Conservation (phyloP, 2,888 invertebrate genomes). For the Stegophylla sp. region DNA sequence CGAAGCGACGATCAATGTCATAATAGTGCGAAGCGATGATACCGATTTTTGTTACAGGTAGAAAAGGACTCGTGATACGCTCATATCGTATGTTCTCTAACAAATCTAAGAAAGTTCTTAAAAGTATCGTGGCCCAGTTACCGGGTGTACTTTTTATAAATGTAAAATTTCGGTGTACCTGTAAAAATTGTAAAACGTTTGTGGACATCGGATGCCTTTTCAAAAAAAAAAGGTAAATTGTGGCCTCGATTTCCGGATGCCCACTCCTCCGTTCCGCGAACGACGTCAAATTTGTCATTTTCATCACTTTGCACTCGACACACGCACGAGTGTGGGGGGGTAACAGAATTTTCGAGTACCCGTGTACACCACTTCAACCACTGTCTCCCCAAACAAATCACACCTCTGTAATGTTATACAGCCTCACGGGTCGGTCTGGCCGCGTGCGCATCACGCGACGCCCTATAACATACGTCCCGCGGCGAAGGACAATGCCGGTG, state of each 20-base stretch:
- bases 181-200: too few species aligned
- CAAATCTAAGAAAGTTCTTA: too few species aligned
- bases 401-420: not conserved
- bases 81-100: not conserved
- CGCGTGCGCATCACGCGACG: not conserved
- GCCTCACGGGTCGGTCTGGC: not conserved
- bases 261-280: not conserved
- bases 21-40: too few species aligned
- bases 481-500: conserved; percentile 53
- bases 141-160: too few species aligned
- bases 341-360: conserved; percentile 41
- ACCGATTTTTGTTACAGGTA: too few species aligned
- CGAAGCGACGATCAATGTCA: too few species aligned
- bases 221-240: too few species aligned
- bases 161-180: too few species aligned
- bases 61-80: too few species aligned
- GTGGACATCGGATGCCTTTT: too few species aligned
- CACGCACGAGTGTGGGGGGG: not conserved
- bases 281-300: conserved; percentile 15
- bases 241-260: too few species aligned
- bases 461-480: conserved; percentile 21
- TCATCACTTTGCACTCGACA: not conserved
- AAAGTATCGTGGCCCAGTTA: too few species aligned
- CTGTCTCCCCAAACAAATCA: not conserved
- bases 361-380: not conserved